Evolutionary conservation across 2,888 invertebrate genomes (phyloP).

Genomic region (Maniola hyperantus): DNA sequence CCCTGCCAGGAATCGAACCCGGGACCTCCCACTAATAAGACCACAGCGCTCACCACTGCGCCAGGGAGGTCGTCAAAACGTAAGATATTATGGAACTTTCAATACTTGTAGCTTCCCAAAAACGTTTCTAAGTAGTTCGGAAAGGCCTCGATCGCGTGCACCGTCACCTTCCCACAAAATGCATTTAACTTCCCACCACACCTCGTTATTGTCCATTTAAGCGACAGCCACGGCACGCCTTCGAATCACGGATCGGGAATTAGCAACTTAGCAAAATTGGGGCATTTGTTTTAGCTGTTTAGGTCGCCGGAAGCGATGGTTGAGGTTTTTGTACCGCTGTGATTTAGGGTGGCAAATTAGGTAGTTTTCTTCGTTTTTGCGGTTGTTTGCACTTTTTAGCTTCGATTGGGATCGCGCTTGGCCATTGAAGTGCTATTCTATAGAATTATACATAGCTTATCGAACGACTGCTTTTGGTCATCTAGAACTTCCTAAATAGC

Average conservation of each 20-base stretch:
- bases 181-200: slow-evolving; percentile 47
- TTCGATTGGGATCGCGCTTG: slow-evolving; percentile 20
- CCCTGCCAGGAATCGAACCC: no score
- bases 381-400: slow-evolving; percentile 16
- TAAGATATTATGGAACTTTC: neutral
- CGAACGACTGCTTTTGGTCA: no score
- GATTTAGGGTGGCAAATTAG: slow-evolving; percentile 31
- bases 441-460: no score
- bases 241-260: slow-evolving; percentile 64
- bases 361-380: slow-evolving; percentile 28
- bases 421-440: no score
- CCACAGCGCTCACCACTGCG: no score
- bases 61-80: no score
- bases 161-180: slow-evolving; percentile 39
- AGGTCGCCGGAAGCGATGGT: slow-evolving; percentile 37
- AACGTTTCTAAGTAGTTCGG: slow-evolving; percentile 38
- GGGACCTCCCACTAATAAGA: no score
- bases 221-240: slow-evolving; percentile 52
- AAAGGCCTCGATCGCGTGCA: slow-evolving; percentile 39
- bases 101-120: slow-evolving; percentile 21
- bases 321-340: slow-evolving; percentile 30
- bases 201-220: slow-evolving; percentile 63
- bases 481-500: no score
- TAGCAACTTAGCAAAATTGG: slow-evolving; percentile 64
- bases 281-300: slow-evolving; percentile 40